These are phyloP conservation scores for Stegodyphus dumicola DNA, from an alignment of 1,140 invertebrate genomes.

Conservation along the genomic window DNA sequence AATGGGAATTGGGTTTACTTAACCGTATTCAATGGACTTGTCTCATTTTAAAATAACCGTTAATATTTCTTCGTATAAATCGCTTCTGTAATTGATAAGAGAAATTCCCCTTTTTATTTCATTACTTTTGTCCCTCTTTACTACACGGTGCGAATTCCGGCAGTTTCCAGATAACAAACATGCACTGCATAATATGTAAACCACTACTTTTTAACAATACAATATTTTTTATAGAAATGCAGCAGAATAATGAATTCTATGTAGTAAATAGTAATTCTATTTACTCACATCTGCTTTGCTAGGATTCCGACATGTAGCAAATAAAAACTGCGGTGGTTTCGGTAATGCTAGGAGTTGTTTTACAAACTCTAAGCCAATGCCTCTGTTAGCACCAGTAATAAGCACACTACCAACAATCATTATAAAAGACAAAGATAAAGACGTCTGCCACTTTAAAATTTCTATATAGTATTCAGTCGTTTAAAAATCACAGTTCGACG, in stretches of 20 bases:
- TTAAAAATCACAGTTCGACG: too few species aligned
- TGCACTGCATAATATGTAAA: neutral
- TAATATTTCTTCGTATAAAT: too few species aligned
- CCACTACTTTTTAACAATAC: neutral
- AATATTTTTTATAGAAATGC: neutral
- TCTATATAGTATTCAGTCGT: too few species aligned
- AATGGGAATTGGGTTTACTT: too few species aligned
- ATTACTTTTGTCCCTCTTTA: too few species aligned
- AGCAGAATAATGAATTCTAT: neutral
- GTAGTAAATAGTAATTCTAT: too few species aligned
- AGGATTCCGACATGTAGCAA: conserved; percentile 77
- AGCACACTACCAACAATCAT: conserved; percentile 71
- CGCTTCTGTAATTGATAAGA: too few species aligned
- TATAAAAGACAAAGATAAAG: neutral
- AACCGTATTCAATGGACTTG: too few species aligned
- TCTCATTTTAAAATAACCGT: too few species aligned
- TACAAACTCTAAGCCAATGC: conserved; percentile 85
- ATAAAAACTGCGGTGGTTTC: conserved; percentile 74
- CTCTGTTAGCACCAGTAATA: conserved; percentile 89
- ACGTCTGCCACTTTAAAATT: too few species aligned
- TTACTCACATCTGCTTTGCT: conserved; percentile 69
- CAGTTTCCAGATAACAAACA: neutral
- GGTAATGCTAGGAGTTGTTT: conserved; percentile 73
- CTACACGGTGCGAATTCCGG: too few species aligned
- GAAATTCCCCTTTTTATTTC: too few species aligned